Base-by-base conservation (phyloP, 2,888 invertebrate genomes). In the Drosophila neutralis region DNA sequence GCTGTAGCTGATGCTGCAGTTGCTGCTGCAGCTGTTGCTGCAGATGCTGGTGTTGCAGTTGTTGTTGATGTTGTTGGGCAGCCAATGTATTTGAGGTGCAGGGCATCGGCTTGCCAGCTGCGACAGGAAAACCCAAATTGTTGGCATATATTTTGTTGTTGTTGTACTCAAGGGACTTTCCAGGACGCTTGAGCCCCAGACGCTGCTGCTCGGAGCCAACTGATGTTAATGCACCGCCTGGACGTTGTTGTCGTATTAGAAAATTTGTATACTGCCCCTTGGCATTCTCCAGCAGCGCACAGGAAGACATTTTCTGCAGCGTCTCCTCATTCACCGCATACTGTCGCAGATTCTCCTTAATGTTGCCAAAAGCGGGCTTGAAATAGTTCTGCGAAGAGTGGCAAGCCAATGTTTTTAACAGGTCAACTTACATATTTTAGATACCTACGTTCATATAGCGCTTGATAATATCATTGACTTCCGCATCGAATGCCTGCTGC, bases 291-390 rank as follows among this genome's bases (percentile, higher is more conserved):
- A 93, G 69, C 53, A 93, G 69, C 1, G 93, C 92, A 58, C 93
- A 93, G 4, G 91, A 93, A 5, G 91, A 91, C 92, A 93, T 93
- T 78, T 93, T 93, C 56, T 91, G 91, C 2, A 93, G 76, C 82
- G 95, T 94, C 73, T 95, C 95, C 75, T 95, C 95, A 54, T 94
- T 94, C 0, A 95, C 94, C 45, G 93, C 92, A 73, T 94, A 93
- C 51, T 94, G 94, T 6, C 95, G 95, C 70, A 95, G 93, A 91
- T 95, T 95, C 76, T 94, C 93, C 70, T 94, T 94, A 35, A 95
- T 94, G 89, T 95, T 95, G 74, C 94, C 94, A 68, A 95, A 94
- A 7, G 95, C 95, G 40, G 95, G 95, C 78, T 94, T 94, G 82
- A 95, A 95, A 82, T 94, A 95, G 80, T 93, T 93, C 95, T 95